phyloP scores from a whole-genome alignment of 2,113 vertebrate genomes.

The Bufo bufo region DNA sequence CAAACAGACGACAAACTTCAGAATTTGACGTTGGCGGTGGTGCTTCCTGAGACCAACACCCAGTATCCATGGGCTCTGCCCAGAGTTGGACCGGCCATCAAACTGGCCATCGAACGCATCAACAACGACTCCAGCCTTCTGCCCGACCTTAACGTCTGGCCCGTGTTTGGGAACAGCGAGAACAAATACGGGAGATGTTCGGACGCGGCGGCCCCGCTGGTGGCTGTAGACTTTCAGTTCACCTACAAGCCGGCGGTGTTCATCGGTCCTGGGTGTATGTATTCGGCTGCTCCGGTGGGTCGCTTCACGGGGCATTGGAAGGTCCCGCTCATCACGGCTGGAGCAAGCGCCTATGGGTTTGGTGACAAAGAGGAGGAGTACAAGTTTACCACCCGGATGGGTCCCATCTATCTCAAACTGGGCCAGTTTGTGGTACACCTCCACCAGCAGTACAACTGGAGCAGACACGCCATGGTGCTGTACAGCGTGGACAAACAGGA shows the following conservation, averaged over 20 bases:
- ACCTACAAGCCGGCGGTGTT: constrained; percentile 80
- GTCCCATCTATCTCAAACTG: constrained; percentile 88
- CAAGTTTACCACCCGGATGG: constrained; percentile 82
- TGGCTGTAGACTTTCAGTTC: constrained; percentile 86
- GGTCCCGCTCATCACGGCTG: constrained; percentile 87
- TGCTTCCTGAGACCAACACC: constrained; percentile 84
- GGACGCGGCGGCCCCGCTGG: constrained; percentile 81
- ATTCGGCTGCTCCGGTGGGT: constrained; percentile 83
- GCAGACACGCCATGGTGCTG: constrained; percentile 76
- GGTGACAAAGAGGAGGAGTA: constrained; percentile 68
- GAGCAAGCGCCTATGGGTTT: constrained; percentile 84
- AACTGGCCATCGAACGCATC: constrained; percentile 71
- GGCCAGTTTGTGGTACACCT: constrained; percentile 81
- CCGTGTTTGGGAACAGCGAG: constrained; percentile 84
- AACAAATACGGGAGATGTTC: constrained; percentile 80
- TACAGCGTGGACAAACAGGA: constrained; percentile 79
- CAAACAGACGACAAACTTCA: constrained; percentile 50
- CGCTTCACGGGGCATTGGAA: constrained; percentile 88
- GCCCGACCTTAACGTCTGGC: constrained; percentile 69
- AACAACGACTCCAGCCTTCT: constrained; percentile 73
- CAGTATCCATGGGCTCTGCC: constrained; percentile 93
- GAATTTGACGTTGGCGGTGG: constrained; percentile 82
- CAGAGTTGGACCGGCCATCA: constrained; percentile 83
- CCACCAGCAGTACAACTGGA: constrained; percentile 85
- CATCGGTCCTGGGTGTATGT: constrained; percentile 88